Evolutionary conservation across 1,140 invertebrate genomes (phyloP).

Genomic region (Kradibia gibbosae): DNA sequence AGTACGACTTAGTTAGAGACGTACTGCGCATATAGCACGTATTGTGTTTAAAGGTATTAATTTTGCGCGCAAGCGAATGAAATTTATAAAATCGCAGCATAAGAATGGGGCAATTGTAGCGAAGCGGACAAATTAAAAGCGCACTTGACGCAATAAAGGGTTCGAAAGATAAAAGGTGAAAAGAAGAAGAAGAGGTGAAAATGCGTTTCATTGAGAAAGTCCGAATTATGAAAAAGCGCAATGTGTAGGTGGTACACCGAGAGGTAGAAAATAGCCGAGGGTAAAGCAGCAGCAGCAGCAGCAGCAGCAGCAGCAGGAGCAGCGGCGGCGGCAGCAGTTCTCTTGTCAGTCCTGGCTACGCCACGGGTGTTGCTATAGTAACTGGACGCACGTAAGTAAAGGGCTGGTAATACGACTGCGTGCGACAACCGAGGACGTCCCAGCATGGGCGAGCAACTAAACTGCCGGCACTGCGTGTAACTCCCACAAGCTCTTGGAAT

Average conservation of each 20-base stretch:
- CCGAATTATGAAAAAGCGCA: neutral
- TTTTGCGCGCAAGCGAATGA: too few species aligned
- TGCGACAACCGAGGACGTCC: conserved; percentile 27
- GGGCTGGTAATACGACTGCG: conserved; percentile 46
- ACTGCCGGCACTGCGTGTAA: neutral
- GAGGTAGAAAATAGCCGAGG: conserved; percentile 31
- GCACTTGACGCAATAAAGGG: too few species aligned
- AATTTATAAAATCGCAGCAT: too few species aligned
- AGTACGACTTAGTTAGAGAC: too few species aligned
- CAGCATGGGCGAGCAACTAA: neutral
- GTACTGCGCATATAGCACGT: too few species aligned
- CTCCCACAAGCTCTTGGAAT: neutral
- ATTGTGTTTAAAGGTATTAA: too few species aligned
- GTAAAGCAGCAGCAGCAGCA: conserved; percentile 38
- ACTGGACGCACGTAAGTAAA: conserved; percentile 53
- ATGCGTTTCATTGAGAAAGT: too few species aligned
- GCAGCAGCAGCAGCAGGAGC: conserved; percentile 29
- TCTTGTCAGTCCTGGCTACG: conserved; percentile 53
- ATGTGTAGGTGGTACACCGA: neutral
- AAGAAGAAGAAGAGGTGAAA: neutral
- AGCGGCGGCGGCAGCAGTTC: conserved; percentile 46
- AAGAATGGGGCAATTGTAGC: too few species aligned
- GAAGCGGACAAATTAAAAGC: too few species aligned
- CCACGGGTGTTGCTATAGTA: conserved; percentile 63
- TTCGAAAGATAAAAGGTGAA: too few species aligned